Conservation (phyloP, 2,888 invertebrate species). For the Latheticus oryzae region DNA sequence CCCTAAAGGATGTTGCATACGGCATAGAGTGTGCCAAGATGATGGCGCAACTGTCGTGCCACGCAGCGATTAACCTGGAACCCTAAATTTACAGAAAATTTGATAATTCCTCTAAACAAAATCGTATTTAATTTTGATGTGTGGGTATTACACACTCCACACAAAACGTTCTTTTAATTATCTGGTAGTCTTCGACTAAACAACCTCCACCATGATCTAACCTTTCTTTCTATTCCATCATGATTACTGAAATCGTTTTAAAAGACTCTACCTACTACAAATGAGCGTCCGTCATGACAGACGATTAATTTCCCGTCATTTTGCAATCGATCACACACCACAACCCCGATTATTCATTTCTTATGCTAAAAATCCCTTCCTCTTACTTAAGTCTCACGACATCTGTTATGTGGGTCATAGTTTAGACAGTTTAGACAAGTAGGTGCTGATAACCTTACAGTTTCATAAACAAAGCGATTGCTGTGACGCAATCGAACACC, state of each 20-base stretch:
- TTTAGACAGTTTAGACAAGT: constrained; percentile 15
- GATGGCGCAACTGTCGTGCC: constrained; percentile 42
- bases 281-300: constrained; percentile 35
- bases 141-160: constrained; percentile 37
- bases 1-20: constrained; percentile 35
- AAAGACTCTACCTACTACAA: constrained; percentile 37
- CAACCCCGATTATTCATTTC: constrained; percentile 35
- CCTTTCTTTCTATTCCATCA: constrained; percentile 35
- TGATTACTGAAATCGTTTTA: constrained; percentile 39
- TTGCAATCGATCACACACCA: constrained; percentile 38
- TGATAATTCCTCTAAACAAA: constrained; percentile 43
- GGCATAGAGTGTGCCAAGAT: constrained; percentile 40
- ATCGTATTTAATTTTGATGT: constrained; percentile 43
- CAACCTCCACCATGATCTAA: constrained; percentile 38
- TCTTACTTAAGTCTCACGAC: constrained; percentile 16
- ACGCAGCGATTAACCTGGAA: constrained; percentile 43
- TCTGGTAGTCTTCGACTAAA: constrained; percentile 37
- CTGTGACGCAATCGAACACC: too few relatives aligned
- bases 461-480: constrained; percentile 4
- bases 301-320: constrained; percentile 39
- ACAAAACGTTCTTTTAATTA: constrained; percentile 42
- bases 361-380: constrained; percentile 24
- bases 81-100: constrained; percentile 44
- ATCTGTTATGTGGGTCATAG: constrained; percentile 20
- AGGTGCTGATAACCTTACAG: constrained; percentile 17